These are phyloP conservation scores for Meloidogyne hapla DNA, from an alignment of 1,140 invertebrate species.

Conservation along the genomic window DNA sequence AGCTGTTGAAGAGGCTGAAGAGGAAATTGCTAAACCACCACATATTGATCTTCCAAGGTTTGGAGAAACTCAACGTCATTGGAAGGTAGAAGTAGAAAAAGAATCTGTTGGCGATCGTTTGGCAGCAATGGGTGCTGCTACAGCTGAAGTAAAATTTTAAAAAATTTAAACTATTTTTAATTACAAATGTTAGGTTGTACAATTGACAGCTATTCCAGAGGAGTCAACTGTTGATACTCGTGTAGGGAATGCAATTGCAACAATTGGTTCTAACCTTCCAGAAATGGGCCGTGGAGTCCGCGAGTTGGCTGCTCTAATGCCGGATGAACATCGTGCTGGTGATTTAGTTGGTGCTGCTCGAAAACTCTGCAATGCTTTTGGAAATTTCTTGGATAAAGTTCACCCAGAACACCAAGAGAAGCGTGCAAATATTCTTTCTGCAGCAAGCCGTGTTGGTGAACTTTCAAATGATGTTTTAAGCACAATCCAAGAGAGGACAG, in stretches of 20 bases:
- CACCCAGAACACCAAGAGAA: slow-evolving; percentile 57
- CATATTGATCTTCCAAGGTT: slow-evolving; percentile 61
- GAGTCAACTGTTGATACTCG: slow-evolving; percentile 76
- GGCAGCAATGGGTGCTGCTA: slow-evolving; percentile 97
- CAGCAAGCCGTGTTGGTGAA: slow-evolving; percentile 90
- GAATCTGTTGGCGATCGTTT: slow-evolving; percentile 93
- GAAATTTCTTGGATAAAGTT: slow-evolving; percentile 83
- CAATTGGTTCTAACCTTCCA: slow-evolving; percentile 90
- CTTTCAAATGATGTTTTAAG: slow-evolving; percentile 88
- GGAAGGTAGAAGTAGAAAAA: slow-evolving; percentile 87
- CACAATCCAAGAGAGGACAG: slow-evolving; percentile 86
- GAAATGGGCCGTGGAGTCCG: slow-evolving; percentile 91
- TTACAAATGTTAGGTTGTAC: slow-evolving; percentile 73
- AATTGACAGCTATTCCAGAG: slow-evolving; percentile 74
- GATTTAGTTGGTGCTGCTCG: slow-evolving; percentile 85
- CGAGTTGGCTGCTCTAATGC: slow-evolving; percentile 89
- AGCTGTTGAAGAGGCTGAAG: slow-evolving; percentile 81
- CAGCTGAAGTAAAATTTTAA: slow-evolving; percentile 72
- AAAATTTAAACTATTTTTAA: background rate
- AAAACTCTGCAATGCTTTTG: slow-evolving; percentile 86
- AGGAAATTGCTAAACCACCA: slow-evolving; percentile 63
- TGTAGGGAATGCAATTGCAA: slow-evolving; percentile 91
- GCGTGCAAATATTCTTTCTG: slow-evolving; percentile 79
- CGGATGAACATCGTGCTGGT: slow-evolving; percentile 79
- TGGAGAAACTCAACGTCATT: slow-evolving; percentile 45